Evolutionary conservation across 35 echinoderm and acorn worm species (phyloP).

Genomic region (Eucidaris tribuloides): DNA sequence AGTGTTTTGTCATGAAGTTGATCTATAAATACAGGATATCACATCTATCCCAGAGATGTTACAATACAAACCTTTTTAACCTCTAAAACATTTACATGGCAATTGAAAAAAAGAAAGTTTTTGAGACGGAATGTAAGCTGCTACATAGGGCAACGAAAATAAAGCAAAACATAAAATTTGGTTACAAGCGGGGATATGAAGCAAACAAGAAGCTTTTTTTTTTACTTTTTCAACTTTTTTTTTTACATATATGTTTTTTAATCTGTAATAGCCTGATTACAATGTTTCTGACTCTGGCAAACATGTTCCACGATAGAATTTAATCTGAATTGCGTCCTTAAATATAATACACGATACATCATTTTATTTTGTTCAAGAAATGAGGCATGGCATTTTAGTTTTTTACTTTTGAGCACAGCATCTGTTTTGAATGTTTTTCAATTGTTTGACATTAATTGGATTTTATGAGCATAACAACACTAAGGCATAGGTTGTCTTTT

Average conservation of each 20-base stretch:
- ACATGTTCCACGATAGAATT: too few relatives aligned
- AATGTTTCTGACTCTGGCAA: background rate
- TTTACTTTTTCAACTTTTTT: background rate
- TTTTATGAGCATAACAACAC: too few relatives aligned
- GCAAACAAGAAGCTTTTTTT: too few relatives aligned
- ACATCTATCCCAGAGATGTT: background rate
- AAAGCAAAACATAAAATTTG: background rate
- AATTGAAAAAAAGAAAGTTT: background rate
- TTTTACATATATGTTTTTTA: background rate
- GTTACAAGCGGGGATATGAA: background rate
- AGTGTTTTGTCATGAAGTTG: background rate
- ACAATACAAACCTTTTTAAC: background rate
- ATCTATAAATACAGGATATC: slow-evolving; percentile 6
- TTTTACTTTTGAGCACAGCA: too few relatives aligned
- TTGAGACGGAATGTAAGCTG: slow-evolving; percentile 20
- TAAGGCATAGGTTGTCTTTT: too few relatives aligned
- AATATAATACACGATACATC: too few relatives aligned
- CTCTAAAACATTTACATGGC: too few relatives aligned
- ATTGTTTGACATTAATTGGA: too few relatives aligned
- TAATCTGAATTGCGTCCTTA: too few relatives aligned
- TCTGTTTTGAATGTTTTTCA: too few relatives aligned
- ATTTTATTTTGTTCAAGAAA: too few relatives aligned
- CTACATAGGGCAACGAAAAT: background rate
- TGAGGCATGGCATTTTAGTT: too few relatives aligned
- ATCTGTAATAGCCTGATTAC: background rate